A percentile compares a stretch with the other conserved stretches of the same genome.
Evolutionary conservation across 2,113 vertebrate genomes (phyloP).

Genomic region (Tachycineta bicolor): DNA sequence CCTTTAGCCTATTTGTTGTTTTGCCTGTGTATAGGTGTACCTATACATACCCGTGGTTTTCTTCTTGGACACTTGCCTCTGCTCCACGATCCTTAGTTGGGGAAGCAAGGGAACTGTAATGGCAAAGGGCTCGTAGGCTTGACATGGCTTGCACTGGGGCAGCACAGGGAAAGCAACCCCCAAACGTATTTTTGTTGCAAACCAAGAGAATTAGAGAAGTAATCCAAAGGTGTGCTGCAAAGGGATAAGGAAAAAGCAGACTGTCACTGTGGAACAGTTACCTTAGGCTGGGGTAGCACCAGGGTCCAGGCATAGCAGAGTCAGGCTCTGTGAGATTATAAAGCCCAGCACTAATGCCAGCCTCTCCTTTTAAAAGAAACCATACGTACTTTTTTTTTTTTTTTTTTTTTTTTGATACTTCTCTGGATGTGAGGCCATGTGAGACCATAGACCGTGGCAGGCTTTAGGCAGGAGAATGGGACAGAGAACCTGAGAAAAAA

Average conservation of each 20-base stretch:
- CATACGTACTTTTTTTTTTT: background rate
- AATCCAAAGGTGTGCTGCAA: background rate
- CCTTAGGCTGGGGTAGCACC: background rate
- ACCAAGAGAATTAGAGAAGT: background rate
- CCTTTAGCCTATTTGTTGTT: background rate
- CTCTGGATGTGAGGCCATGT: background rate
- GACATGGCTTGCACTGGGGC: fast-evolving
- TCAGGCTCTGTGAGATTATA: background rate
- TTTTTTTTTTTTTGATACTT: background rate
- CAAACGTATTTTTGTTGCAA: background rate
- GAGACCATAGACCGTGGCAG: background rate
- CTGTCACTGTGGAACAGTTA: background rate
- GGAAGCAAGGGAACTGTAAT: background rate
- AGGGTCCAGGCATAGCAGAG: background rate
- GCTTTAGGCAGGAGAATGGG: background rate
- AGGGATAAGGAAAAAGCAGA: background rate
- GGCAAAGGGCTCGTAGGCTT: background rate
- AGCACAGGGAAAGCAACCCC: background rate
- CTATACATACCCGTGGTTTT: background rate
- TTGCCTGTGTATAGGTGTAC: background rate
- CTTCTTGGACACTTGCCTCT: background rate
- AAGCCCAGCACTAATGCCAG: background rate
- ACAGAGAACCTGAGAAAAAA: background rate
- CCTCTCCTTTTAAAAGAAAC: background rate
- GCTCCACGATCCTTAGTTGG: background rate